Base-by-base conservation (phyloP, 2,797 vertebrate species). In the Atherinosoma microstoma region DNA sequence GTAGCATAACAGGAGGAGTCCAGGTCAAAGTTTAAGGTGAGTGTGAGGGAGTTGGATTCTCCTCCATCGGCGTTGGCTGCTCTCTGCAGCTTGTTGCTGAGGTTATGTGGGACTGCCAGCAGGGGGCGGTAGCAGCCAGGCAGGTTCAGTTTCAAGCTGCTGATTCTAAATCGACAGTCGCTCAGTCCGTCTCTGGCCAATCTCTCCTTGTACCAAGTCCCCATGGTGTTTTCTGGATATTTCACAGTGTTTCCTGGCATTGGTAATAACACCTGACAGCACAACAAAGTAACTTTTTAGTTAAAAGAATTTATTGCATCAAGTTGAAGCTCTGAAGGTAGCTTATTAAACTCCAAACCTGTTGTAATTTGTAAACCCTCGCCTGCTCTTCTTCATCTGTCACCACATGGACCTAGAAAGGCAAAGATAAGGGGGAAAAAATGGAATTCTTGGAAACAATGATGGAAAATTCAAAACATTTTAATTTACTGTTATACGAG, bases 1-100 rank as follows among this genome's bases (percentile, higher is more conserved):
- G 98, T 99, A 42, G 98, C 98, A 0, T 99, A 99, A 90, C 97
- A 98, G 0, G 98, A 98, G 24, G 96, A 92, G 70, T 97, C 95
- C 67, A 99, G 95, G 81, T 97, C 94, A 74, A 99, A 98, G 58
- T 95, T 95, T 60, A 99, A 10, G 36, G 78, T 90, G 79, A 99
- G 95, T 34, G 78, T 20, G n/a, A 89, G 63, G 2, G 53, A 73
- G 68, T 60, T n/a, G 2, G 32, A 3, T 32, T 64, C 34, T 63
- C 68, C 77, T 5, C 40, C 82, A 2, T 60, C 80, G 63, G 9
- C n/a, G 2, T 80, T 80, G 65, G 13, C 13, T 4, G 59, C 78
- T 71, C 85, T 80, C 54, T 87, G 90, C 35, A 96, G 91, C 10
- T 83, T 82, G 87, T 96, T 96, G 3, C 87, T 90, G 34, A 99